These are phyloP conservation scores for Fabriciana adippe DNA, from an alignment of 2,888 invertebrate species.

Conservation along the genomic window DNA sequence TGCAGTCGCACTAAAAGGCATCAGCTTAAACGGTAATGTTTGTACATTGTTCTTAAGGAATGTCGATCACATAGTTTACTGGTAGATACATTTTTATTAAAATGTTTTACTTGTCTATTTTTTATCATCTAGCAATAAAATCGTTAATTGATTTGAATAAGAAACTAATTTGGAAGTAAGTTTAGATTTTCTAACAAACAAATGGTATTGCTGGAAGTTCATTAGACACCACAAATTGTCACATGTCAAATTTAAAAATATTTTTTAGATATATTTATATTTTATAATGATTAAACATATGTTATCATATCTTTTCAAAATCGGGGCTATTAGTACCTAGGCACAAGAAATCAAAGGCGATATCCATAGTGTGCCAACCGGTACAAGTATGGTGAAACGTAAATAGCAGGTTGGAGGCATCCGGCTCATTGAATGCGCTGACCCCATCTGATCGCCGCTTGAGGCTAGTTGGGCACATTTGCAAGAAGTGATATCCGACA, in stretches of 20 bases:
- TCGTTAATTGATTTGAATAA: too few relatives aligned
- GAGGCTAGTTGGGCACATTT: conserved; percentile 63
- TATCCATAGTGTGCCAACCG: conserved; percentile 76
- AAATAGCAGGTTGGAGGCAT: conserved; percentile 79
- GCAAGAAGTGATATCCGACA: conserved; percentile 52
- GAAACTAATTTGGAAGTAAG: too few relatives aligned
- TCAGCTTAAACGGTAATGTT: conserved; percentile 10
- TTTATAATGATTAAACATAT: too few relatives aligned
- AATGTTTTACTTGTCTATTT: too few relatives aligned
- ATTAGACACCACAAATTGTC: too few relatives aligned
- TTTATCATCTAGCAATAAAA: too few relatives aligned
- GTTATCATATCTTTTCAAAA: conserved; percentile 44
- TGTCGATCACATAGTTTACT: too few relatives aligned
- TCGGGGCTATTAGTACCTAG: conserved; percentile 47
- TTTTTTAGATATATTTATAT: background rate
- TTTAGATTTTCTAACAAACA: too few relatives aligned
- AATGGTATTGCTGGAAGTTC: too few relatives aligned
- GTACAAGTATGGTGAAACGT: conserved; percentile 77
- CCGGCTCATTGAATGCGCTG: conserved; percentile 81
- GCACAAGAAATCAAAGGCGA: conserved; percentile 64
- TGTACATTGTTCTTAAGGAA: too few relatives aligned
- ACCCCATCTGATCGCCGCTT: conserved; percentile 78
- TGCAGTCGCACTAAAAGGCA: conserved; percentile 47
- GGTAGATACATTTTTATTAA: too few relatives aligned
- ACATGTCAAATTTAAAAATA: background rate